Percentiles rank a stretch among this genome's conserved stretches.
Evolutionary conservation across 2,888 invertebrate genomes (phyloP).

Genomic region (Heliconius sara): DNA sequence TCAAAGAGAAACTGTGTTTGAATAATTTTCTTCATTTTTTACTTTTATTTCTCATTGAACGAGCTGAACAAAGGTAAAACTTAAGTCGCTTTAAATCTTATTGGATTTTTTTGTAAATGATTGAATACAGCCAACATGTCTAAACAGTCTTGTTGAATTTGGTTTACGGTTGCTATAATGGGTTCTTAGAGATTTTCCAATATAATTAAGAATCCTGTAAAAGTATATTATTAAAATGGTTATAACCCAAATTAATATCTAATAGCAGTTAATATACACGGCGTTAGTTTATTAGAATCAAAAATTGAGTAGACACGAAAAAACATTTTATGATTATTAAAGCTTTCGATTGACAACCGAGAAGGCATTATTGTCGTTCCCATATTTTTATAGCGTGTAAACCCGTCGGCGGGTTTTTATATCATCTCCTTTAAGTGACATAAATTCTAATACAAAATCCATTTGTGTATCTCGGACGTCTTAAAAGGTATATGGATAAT

Average conservation of each 20-base stretch:
- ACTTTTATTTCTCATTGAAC: slow-evolving; percentile 7
- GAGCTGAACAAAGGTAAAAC: background rate
- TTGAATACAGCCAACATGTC: background rate
- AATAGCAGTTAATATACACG: background rate
- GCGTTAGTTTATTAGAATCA: slow-evolving; percentile 30
- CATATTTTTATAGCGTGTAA: slow-evolving; percentile 84
- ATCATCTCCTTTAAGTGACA: slow-evolving; percentile 83
- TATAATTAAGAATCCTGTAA: too few relatives aligned
- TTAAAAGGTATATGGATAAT: slow-evolving; percentile 83
- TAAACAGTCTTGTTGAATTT: background rate
- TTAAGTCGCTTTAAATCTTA: too few relatives aligned
- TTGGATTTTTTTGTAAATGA: background rate
- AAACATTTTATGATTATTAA: slow-evolving; percentile 83
- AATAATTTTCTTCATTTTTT: background rate
- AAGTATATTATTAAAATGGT: background rate
- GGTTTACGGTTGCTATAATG: background rate
- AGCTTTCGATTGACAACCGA: slow-evolving; percentile 80
- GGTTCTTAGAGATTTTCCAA: too few relatives aligned
- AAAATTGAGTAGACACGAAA: slow-evolving; percentile 73
- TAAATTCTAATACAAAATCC: slow-evolving; percentile 84
- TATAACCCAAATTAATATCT: background rate
- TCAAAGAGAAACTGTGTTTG: background rate
- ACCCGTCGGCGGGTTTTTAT: slow-evolving; percentile 82
- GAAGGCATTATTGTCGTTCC: slow-evolving; percentile 78
- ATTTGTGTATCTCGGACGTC: slow-evolving; percentile 84